Percentiles rank a stretch among this genome's conserved stretches.
These are phyloP conservation scores for Chirona hameri DNA, from an alignment of 2,888 invertebrate species.

Conservation along the genomic window DNA sequence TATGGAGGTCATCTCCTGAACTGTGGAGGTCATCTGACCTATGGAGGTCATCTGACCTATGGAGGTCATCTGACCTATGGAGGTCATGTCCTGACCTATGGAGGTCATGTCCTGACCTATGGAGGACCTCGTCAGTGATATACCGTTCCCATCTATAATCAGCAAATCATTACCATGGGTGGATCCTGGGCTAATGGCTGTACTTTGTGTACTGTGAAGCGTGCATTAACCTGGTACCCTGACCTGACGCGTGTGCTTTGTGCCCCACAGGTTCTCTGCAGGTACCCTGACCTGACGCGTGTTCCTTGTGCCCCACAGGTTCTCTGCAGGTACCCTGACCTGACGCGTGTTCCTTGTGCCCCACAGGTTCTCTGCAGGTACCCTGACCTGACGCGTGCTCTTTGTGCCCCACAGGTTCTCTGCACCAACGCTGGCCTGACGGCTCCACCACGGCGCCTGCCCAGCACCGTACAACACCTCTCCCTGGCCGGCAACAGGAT, in stretches of 20 bases:
- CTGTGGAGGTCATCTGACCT: too few species aligned
- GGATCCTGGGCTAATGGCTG: too few species aligned
- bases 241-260: not conserved
- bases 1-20: too few species aligned
- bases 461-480: conserved; percentile 74
- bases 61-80: too few species aligned
- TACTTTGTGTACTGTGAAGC: too few species aligned
- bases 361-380: not conserved
- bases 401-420: not conserved
- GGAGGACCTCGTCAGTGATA: too few species aligned
- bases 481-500: conserved; percentile 82
- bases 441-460: conserved; percentile 69
- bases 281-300: conserved; percentile 41
- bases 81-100: too few species aligned
- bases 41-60: too few species aligned
- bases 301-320: not conserved
- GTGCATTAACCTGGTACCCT: too few species aligned
- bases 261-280: not conserved
- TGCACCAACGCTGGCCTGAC: conserved; percentile 44
- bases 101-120: too few species aligned
- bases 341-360: conserved; percentile 41
- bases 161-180: too few species aligned
- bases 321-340: not conserved
- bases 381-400: conserved; percentile 41
- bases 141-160: too few species aligned